Conservation (phyloP, 2,113 vertebrate genomes). For the Campylomormyrus tamandua region DNA sequence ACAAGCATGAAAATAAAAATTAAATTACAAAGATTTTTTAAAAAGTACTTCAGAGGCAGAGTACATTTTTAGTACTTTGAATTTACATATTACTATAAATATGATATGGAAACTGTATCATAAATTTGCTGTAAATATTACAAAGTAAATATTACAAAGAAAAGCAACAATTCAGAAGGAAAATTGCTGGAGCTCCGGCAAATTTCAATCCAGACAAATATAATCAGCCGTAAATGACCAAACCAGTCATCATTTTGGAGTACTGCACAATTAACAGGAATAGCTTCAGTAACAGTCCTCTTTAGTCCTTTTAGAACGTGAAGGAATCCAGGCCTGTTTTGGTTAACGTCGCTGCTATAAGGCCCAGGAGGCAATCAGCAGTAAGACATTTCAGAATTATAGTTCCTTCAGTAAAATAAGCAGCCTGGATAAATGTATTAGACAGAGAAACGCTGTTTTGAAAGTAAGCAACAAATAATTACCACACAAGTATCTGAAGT, state of each 20-base stretch:
- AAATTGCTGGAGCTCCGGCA: neutral
- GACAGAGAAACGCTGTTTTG: neutral
- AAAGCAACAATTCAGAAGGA: neutral
- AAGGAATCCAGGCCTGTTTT: neutral
- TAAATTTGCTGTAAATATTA: neutral
- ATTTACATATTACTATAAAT: neutral
- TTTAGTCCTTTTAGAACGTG: neutral
- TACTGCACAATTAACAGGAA: neutral
- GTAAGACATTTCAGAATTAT: neutral
- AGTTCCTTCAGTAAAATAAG: neutral
- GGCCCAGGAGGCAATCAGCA: neutral
- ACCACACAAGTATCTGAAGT: neutral
- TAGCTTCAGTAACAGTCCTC: neutral
- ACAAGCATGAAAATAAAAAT: neutral
- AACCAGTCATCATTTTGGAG: neutral
- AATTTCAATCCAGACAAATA: neutral
- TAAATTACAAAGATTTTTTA: neutral
- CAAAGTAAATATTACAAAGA: neutral
- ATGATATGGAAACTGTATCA: neutral
- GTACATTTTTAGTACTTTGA: neutral
- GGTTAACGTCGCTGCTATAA: neutral
- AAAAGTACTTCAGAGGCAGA: neutral
- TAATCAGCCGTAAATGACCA: neutral
- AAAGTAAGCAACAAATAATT: neutral
- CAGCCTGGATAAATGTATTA: neutral